Evolutionary conservation across 2,888 invertebrate genomes (phyloP), one percentile per base, ranked within the genome.

Genomic region (Eumacrocentrus americanus): DNA sequence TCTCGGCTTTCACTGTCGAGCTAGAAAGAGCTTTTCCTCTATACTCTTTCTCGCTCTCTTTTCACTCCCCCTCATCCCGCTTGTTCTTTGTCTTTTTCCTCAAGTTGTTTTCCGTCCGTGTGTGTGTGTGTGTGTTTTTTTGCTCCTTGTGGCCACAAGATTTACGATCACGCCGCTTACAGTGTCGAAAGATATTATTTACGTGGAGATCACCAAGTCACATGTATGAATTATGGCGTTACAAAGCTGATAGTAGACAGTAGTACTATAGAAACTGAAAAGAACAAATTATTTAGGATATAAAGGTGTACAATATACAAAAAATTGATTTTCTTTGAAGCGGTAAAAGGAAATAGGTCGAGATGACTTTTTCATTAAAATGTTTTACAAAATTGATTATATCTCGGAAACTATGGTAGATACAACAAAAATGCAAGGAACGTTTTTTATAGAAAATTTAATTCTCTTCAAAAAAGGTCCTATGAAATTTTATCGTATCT

Each of bases 171-270:
- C 22, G 48, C 40, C 48, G 54, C 34, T 60, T 60, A 60, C 54
- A 50, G 40, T 60, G 54, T 54, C 34, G 60, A 60, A 54, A 47
- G 60, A 60, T 60, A 60, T 59, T 59, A 53, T 60, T 60, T 54
- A 54, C 54, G 48, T 54, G 29, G 35, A 50, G 48, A 60, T 60
- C 48, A 35, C 47, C 22, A 48, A 54, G 48, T 60, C 48, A 48
- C 29, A 42, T 48, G 69, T 67, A 69, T 70, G 69, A 64, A 61
- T 54, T 61, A 52, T 34, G 59, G 62, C 51, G 16, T 34, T 23
- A 51, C 47, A 20, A 38, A 52, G 50, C n/a, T n/a, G n/a, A n/a
- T n/a, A n/a, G n/a, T n/a, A n/a, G n/a, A n/a, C n/a, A n/a, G n/a
- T n/a, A n/a, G n/a, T n/a, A n/a, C n/a, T n/a, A n/a, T n/a, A 50